Evolutionary conservation across 2,888 invertebrate species (phyloP).

Genomic region (Syrista parreyssii): DNA sequence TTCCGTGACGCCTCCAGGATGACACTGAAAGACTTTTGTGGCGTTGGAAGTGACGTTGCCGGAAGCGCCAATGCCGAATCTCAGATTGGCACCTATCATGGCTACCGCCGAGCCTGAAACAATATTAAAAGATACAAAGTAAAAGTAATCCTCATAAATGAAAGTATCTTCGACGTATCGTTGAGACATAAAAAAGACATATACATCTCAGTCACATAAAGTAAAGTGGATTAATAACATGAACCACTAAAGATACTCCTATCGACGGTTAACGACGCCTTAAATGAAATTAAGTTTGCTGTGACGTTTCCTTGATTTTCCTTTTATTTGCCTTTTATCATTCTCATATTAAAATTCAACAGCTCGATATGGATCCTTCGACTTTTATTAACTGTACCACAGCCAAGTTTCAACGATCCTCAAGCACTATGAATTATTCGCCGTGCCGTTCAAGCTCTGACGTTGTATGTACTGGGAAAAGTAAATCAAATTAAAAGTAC

Average conservation of each 20-base stretch:
- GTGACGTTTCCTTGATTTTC: neutral
- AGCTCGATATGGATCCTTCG: neutral
- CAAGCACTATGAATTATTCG: neutral
- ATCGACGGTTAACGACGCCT: neutral
- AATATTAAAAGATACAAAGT: neutral
- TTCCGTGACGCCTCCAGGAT: slow-evolving; percentile 83
- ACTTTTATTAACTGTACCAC: neutral
- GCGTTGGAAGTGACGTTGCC: slow-evolving; percentile 76
- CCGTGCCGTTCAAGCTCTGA: neutral
- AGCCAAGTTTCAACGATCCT: neutral
- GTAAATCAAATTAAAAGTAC: neutral
- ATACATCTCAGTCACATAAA: neutral
- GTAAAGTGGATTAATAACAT: neutral
- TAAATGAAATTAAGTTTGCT: neutral
- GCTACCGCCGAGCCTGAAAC: slow-evolving; percentile 77
- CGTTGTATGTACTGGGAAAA: neutral
- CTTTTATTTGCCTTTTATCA: slow-evolving; percentile 6
- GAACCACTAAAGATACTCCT: neutral
- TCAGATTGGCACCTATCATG: slow-evolving; percentile 83
- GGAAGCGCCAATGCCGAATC: slow-evolving; percentile 76
- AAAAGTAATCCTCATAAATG: neutral
- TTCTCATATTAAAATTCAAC: neutral
- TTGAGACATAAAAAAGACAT: neutral
- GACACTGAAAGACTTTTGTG: slow-evolving; percentile 80
- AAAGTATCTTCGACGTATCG: neutral